Evolutionary conservation across 2,797 vertebrate genomes (phyloP).

Genomic region (Philypnodon macrostomus): DNA sequence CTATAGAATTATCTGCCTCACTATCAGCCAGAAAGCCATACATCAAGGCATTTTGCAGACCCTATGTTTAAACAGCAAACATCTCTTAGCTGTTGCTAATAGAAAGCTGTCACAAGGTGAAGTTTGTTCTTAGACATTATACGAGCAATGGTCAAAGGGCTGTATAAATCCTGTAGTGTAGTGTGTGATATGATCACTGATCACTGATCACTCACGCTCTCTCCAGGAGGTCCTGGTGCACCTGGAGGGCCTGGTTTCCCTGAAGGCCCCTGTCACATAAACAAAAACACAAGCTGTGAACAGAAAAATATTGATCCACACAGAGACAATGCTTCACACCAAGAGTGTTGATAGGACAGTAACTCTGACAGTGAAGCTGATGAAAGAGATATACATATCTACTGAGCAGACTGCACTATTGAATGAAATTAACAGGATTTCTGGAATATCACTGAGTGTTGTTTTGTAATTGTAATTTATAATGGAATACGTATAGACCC

Average conservation of each 20-base stretch:
- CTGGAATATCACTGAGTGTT: no score
- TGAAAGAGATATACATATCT: not conserved
- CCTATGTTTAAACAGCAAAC: no score
- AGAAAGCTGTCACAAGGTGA: not conserved
- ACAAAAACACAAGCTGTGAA: constrained; percentile 22
- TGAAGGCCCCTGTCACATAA: constrained; percentile 71
- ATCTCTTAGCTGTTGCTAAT: not conserved
- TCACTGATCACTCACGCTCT: constrained; percentile 71
- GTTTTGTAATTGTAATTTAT: no score
- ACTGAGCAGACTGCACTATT: no score
- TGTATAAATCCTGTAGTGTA: no score
- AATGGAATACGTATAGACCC: no score
- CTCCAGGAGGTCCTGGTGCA: constrained; percentile 71
- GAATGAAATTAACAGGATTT: no score
- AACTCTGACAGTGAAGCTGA: constrained; percentile 1
- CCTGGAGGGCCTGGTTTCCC: constrained; percentile 75
- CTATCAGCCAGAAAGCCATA: no score
- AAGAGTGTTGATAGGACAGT: not conserved
- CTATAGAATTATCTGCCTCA: no score
- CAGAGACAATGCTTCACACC: not conserved
- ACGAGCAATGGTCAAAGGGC: no score
- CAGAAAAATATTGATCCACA: constrained; percentile 3
- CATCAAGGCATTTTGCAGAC: no score
- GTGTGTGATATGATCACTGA: not conserved
- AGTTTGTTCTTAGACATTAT: not conserved